Conservation (phyloP, 2,888 invertebrate species). For the Operophtera brumata region DNA sequence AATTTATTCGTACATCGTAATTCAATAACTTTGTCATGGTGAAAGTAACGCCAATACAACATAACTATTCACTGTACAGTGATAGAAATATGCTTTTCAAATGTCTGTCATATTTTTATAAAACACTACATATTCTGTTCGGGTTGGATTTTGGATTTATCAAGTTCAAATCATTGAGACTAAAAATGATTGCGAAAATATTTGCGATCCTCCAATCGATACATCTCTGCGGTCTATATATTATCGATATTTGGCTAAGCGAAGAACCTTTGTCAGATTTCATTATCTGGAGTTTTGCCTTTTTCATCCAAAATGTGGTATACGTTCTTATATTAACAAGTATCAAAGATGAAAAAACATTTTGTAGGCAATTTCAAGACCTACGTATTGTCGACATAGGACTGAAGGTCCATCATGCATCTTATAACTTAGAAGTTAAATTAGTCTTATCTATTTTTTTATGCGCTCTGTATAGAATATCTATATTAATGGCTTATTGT, state of each 20-base stretch:
- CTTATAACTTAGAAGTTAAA: not conserved
- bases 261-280: no score
- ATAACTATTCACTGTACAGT: not conserved
- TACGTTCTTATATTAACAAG: not conserved
- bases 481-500: not conserved
- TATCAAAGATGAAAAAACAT: not conserved
- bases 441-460: not conserved
- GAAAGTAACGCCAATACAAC: not conserved
- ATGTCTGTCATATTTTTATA: not conserved
- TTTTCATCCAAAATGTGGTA: not conserved
- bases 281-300: no score
- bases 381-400: not conserved
- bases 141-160: conserved; percentile 7
- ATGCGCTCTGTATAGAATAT: not conserved
- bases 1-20: no score
- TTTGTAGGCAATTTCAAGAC: not conserved
- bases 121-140: not conserved
- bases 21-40: no score
- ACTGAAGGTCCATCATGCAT: not conserved
- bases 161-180: not conserved
- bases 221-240: not conserved
- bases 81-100: not conserved
- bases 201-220: not conserved
- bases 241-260: not conserved
- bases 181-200: not conserved